Conservation (phyloP, 2,888 invertebrate species). For the Phrixothrix hirtus region DNA sequence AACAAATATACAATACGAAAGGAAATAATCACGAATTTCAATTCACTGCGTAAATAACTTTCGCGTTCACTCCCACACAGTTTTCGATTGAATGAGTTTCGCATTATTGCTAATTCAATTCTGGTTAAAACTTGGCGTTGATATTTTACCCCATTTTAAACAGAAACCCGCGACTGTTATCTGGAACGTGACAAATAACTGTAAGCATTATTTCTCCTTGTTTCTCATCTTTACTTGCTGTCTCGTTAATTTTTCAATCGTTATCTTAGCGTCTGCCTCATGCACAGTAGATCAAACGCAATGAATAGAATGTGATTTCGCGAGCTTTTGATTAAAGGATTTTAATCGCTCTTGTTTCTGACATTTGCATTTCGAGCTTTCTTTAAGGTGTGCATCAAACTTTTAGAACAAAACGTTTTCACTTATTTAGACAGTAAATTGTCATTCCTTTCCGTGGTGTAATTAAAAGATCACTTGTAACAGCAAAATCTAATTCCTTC, state of each 20-base stretch:
- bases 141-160: slow-evolving; percentile 30
- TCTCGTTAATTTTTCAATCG: slow-evolving; percentile 39
- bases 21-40: slow-evolving; percentile 32
- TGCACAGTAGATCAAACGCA: slow-evolving; percentile 25
- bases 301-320: slow-evolving; percentile 26
- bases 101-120: slow-evolving; percentile 36
- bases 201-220: slow-evolving; percentile 36
- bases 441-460: slow-evolving; percentile 7
- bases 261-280: slow-evolving; percentile 31
- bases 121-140: slow-evolving; percentile 30
- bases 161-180: slow-evolving; percentile 32
- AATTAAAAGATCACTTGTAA: slow-evolving; percentile 11
- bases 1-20: slow-evolving; percentile 29
- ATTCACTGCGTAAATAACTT: slow-evolving; percentile 32
- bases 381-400: slow-evolving; percentile 13
- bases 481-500: slow-evolving; percentile 1
- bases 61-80: slow-evolving; percentile 25
- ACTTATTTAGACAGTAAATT: slow-evolving; percentile 2
- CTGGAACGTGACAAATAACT: slow-evolving; percentile 37
- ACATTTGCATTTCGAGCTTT: slow-evolving; percentile 21
- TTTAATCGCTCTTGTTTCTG: slow-evolving; percentile 18
- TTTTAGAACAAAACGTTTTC: slow-evolving; percentile 13
- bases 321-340: slow-evolving; percentile 25
- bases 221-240: slow-evolving; percentile 32
- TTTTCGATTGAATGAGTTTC: slow-evolving; percentile 32